Percentiles rank a stretch among this genome's conserved stretches.
Conservation (phyloP, 2,888 invertebrate genomes). For the Fragum sueziense region DNA sequence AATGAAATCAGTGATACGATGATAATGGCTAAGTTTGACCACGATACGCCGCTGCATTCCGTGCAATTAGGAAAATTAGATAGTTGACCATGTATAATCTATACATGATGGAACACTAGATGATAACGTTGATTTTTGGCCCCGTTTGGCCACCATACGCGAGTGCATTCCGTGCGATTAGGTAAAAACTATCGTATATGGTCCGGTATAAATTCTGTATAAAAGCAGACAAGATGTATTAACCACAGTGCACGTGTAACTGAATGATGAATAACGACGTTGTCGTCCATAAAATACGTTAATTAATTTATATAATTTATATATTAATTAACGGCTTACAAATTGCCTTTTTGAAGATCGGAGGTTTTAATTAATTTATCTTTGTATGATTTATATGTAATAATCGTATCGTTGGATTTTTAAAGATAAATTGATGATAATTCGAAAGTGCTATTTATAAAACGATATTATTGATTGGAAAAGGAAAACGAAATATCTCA, state of each 20-base stretch:
- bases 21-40: no score
- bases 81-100: no score
- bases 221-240: constrained; percentile 8
- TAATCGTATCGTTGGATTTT: no score
- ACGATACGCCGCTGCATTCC: no score
- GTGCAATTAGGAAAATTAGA: no score
- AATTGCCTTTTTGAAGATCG: not conserved
- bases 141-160: not conserved
- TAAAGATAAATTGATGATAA: no score
- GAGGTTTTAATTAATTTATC: not conserved
- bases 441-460: no score
- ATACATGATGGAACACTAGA: not conserved
- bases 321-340: not conserved
- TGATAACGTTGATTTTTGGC: not conserved
- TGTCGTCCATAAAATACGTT: not conserved
- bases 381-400: not conserved
- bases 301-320: no score
- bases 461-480: no score
- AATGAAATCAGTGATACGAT: no score
- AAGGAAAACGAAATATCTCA: no score
- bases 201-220: constrained; percentile 11
- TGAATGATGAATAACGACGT: not conserved
- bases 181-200: constrained; percentile 10
- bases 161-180: constrained; percentile 22
- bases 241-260: not conserved